Conservation (phyloP, 2,113 vertebrate species). For the Sander lucioperca region DNA sequence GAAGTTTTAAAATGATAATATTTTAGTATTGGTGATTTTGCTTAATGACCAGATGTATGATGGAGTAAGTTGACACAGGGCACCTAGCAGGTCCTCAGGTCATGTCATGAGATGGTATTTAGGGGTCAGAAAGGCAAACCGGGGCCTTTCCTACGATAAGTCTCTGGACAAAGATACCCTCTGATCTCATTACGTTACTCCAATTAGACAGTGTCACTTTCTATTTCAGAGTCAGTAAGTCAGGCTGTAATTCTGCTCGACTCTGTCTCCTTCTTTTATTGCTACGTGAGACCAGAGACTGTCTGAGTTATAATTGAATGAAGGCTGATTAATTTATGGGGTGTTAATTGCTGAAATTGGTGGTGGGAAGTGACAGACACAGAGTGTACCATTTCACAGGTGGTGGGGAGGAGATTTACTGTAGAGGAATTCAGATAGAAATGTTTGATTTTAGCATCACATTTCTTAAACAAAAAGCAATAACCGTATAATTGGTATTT, state of each 20-base stretch:
- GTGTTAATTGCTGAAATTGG: constrained; percentile 56
- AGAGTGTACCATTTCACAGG: constrained; percentile 15
- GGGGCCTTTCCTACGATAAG: constrained; percentile 28
- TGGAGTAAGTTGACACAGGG: constrained; percentile 3
- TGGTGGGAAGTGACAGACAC: constrained; percentile 33
- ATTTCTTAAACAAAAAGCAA: not conserved
- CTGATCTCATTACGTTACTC: constrained; percentile 73
- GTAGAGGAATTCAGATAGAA: not conserved
- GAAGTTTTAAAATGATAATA: not conserved
- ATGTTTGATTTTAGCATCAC: not conserved
- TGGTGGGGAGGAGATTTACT: not conserved
- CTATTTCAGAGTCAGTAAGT: constrained; percentile 68
- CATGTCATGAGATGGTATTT: constrained; percentile 36
- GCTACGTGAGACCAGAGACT: constrained; percentile 40
- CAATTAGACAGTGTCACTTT: constrained; percentile 81
- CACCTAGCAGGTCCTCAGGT: constrained; percentile 32
- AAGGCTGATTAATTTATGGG: constrained; percentile 60
- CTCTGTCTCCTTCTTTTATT: constrained; percentile 51
- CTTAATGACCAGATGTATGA: constrained; percentile 21
- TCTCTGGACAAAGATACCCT: constrained; percentile 58
- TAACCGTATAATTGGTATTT: not conserved
- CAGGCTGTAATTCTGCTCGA: constrained; percentile 50
- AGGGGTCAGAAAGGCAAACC: constrained; percentile 45
- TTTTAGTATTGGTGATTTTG: not conserved
- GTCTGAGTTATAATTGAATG: constrained; percentile 67